Evolutionary conservation across 1,140 invertebrate genomes (phyloP).

Genomic region (Carposina sasakii): DNA sequence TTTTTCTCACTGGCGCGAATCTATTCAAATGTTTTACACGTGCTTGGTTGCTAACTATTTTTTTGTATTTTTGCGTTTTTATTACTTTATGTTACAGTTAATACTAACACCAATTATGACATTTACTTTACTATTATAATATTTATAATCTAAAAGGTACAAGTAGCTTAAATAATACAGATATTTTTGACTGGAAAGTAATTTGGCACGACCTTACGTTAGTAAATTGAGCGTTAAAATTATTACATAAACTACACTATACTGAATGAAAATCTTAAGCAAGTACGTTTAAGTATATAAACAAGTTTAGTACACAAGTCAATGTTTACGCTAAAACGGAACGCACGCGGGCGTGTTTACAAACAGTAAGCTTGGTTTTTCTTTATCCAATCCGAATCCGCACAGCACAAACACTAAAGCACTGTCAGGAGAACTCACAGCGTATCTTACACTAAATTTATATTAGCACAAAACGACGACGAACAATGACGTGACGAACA

Average conservation of each 20-base stretch:
- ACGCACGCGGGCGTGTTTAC: constrained; percentile 60
- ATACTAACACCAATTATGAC: no score
- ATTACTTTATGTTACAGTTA: no score
- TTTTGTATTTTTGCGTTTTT: constrained; percentile 18
- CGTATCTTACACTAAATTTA: constrained; percentile 3
- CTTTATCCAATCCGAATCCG: constrained; percentile 8
- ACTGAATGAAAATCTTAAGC: background rate
- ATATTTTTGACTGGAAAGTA: background rate
- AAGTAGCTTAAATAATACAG: no score
- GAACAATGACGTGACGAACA: constrained; percentile 68
- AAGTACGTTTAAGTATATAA: no score
- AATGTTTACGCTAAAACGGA: constrained; percentile 43
- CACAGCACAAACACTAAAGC: background rate
- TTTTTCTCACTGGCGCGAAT: constrained; percentile 29
- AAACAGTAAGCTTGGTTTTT: constrained; percentile 38
- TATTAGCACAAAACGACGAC: constrained; percentile 42
- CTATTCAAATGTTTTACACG: constrained; percentile 32
- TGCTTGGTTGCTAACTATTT: constrained; percentile 34
- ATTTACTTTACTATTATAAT: no score
- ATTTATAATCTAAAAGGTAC: no score
- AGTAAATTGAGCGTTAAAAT: constrained; percentile 14
- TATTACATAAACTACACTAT: background rate
- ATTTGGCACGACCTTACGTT: background rate
- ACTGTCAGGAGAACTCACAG: constrained; percentile 2
- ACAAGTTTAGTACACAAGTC: constrained; percentile 7